phyloP scores from a whole-genome alignment of 2,888 invertebrate species.

The Eristalis intricaria region DNA sequence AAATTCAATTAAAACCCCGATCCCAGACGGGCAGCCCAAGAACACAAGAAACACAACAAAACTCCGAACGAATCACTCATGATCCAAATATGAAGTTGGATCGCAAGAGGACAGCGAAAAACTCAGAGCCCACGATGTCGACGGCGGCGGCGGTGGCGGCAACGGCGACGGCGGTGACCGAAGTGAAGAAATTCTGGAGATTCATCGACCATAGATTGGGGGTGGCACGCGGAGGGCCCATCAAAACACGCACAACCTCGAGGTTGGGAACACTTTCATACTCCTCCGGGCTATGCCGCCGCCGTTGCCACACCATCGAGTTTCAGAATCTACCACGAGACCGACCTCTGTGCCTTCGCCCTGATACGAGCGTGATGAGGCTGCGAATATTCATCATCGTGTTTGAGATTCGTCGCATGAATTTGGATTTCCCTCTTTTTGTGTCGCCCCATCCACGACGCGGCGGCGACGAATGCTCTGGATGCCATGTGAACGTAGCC shows the following conservation, averaged over 20 bases:
- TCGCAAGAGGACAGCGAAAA: conserved; percentile 8
- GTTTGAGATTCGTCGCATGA: conserved; percentile 68
- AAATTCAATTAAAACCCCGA: conserved; percentile 71
- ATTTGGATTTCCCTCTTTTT: conserved; percentile 29
- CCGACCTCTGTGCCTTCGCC: conserved; percentile 51
- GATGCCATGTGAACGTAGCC: conserved; percentile 49
- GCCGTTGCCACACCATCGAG: conserved; percentile 8
- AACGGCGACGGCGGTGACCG: not conserved
- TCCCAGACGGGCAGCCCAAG: conserved; percentile 45
- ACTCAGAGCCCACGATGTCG: not conserved
- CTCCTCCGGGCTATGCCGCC: conserved; percentile 19
- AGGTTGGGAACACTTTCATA: conserved; percentile 41
- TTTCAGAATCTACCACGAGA: conserved; percentile 38
- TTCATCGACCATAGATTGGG: not conserved
- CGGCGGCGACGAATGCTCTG: not conserved
- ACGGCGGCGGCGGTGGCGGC: not conserved
- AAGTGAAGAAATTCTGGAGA: conserved; percentile 17
- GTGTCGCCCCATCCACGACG: not conserved
- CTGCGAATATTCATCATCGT: conserved; percentile 69
- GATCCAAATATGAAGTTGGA: conserved; percentile 67
- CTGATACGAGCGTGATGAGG: conserved; percentile 44
- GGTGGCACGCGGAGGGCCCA: conserved; percentile 16
- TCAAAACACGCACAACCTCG: conserved; percentile 44
- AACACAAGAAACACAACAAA: conserved; percentile 28
- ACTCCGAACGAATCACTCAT: conserved; percentile 59